Base-by-base conservation (phyloP, 2,113 vertebrate genomes). In the Oceanodroma tethys region DNA sequence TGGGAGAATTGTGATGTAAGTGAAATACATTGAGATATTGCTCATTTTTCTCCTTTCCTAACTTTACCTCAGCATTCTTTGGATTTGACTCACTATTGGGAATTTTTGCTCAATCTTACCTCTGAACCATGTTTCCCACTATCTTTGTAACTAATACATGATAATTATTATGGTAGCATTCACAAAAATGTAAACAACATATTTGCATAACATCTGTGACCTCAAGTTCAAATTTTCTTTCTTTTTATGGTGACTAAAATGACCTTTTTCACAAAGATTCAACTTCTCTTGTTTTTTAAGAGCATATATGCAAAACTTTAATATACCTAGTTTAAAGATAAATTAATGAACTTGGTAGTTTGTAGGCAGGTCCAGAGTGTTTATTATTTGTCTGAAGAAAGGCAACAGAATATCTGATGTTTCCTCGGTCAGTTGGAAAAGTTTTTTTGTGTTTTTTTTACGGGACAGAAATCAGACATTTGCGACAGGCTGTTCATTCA, bases 1-100 rank as follows among this genome's bases (percentile, higher is more conserved):
- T 98, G 98, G 98, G 98, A 98, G 82, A 96, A 98, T 7, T 98
- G 98, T 83, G 98, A 98, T 72, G 98, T 98, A 90, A 88, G 98
- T 97, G 62, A 89, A 83, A 65, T 16, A 30, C 0, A 1, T 16
- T 45, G 48, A 10, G 38, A 71, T 50, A 15, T 3, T 58, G 38
- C 32, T 27, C 0, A 38, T 47, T 72, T 48, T 65, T 48, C 13
- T 4, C 12, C 19, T 86, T 53, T 38, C 32, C 42, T 6, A 14
- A 32, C 19, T 71, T 66, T 38, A 22, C n/a, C 16, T 19, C 74
- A 47, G 25, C 29, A 13, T 50, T 40, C 52, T 68, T 66, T 68
- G 67, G 32, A 20, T 70, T 73, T 88, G 83, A 53, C 58, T 89
- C n/a, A 7, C 8, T 68, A 3, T 4, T 68, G n/a, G 67, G 29